Percentiles rank a stretch among this genome's conserved stretches.
phyloP scores from a whole-genome alignment of 2,888 invertebrate species.

The Pristionchus entomophagus region DNA sequence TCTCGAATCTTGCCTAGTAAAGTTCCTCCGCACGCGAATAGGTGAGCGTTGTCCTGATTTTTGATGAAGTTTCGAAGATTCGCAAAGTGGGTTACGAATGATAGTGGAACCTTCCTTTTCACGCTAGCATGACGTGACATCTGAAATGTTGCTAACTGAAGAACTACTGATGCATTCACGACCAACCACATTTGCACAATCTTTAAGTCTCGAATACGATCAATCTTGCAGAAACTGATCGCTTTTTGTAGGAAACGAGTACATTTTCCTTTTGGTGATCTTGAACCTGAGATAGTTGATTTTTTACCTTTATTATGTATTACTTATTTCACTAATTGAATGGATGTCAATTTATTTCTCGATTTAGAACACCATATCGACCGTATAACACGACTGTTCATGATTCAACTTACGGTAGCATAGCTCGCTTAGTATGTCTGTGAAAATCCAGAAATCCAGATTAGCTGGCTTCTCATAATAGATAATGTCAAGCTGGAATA shows the following conservation, averaged over 20 bases:
- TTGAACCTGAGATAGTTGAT: neutral
- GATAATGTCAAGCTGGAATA: neutral
- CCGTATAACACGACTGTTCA: no score
- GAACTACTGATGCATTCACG: neutral
- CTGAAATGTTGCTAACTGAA: no score
- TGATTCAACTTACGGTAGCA: constrained; percentile 4
- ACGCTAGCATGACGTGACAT: neutral
- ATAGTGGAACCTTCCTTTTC: neutral
- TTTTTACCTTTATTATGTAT: no score
- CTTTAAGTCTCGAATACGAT: neutral
- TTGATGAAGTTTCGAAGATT: neutral
- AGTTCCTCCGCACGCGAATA: neutral
- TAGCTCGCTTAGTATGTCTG: neutral
- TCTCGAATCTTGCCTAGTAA: no score
- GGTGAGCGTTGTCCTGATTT: neutral
- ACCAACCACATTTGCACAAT: neutral
- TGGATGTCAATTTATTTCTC: no score
- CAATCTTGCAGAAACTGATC: neutral
- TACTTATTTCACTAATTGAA: no score
- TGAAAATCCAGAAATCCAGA: neutral
- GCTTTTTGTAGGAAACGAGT: neutral
- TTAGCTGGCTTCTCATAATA: neutral
- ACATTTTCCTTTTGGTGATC: neutral
- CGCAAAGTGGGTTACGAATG: neutral
- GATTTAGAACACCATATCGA: no score